A percentile compares a stretch with the other conserved stretches of the same genome.
These are phyloP conservation scores for Anarrhichthys ocellatus DNA, from an alignment of 2,113 vertebrate species.

Conservation along the genomic window DNA sequence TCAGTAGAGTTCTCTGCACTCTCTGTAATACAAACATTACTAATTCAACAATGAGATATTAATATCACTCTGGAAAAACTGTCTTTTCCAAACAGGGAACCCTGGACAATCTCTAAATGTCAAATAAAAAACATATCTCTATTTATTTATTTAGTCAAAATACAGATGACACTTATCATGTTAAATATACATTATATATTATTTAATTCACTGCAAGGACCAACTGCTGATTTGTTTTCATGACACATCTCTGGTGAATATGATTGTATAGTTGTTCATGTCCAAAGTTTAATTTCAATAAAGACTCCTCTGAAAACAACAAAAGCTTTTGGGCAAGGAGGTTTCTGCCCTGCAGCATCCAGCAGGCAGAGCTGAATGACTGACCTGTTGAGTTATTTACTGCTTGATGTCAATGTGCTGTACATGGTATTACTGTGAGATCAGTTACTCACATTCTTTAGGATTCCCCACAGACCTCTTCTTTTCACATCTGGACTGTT, in stretches of 20 bases:
- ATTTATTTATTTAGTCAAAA: background rate
- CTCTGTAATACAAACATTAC: background rate
- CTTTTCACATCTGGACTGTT: conserved; percentile 69
- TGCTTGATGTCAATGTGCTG: conserved; percentile 58
- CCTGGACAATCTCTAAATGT: background rate
- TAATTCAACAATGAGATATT: conserved; percentile 22
- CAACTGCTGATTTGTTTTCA: conserved; percentile 1
- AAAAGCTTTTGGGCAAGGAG: conserved; percentile 10
- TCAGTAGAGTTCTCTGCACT: background rate
- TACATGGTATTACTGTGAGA: conserved; percentile 68
- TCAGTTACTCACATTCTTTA: conserved; percentile 72
- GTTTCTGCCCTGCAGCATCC: conserved; percentile 6
- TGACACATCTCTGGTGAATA: background rate
- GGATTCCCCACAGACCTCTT: conserved; percentile 69
- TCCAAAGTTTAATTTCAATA: background rate
- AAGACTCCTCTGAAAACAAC: conserved; percentile 28
- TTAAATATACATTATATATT: background rate
- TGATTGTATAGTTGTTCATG: conserved; percentile 3
- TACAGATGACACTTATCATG: background rate
- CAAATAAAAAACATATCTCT: background rate
- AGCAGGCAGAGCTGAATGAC: conserved; percentile 27
- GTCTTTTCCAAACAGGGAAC: background rate
- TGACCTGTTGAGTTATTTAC: conserved; percentile 60
- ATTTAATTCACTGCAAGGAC: background rate
- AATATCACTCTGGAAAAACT: background rate